Evolutionary conservation across 2,113 vertebrate genomes (phyloP), one percentile per base, ranked within the genome.

Genomic region (Hippolais icterina): DNA sequence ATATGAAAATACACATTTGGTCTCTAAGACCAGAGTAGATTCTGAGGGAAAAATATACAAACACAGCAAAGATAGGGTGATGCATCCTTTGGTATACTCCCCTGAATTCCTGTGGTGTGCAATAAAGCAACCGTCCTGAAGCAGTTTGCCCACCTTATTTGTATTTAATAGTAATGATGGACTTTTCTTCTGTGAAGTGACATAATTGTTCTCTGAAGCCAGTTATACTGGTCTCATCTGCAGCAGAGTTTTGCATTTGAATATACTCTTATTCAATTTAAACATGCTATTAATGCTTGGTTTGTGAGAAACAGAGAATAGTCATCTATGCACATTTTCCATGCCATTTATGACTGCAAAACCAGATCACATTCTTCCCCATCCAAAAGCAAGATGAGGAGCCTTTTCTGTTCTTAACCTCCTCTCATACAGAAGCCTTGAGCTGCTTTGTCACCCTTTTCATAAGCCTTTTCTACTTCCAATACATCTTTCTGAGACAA

Each of bases 81-180:
- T 35, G 25, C 1, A 2, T n/a, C 3, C 47, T 22, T 18, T 18
- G 37, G 6, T 24, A 33, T 14, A 37, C 5, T n/a, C 15, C 24
- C 53, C 19, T 2, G 1, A 53, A 47, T 41, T 71, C 16, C 24
- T 31, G 20, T 7, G 9, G 28, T 6, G 11, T 24, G 44, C 44
- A 54, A 16, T 10, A 68, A 47, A 59, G 39, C 1, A 1, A 54
- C 11, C 8, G n/a, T 7, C 37, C 8, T 39, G 4, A 74, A 60
- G 2, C 49, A 39, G 15, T 42, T 13, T 91, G 29, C 7, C 24
- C 17, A 41, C 3, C 11, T 46, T 65, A 28, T 10, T 50, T 69
- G 5, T 41, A 44, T 29, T 63, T 56, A 60, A 56, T 5, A 79
- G 20, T 46, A 4, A 14, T 54, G 47, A 74, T 47, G 35, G n/a